These are phyloP conservation scores for Trogon surrucura DNA, from an alignment of 2,113 vertebrate genomes.

Conservation along the genomic window DNA sequence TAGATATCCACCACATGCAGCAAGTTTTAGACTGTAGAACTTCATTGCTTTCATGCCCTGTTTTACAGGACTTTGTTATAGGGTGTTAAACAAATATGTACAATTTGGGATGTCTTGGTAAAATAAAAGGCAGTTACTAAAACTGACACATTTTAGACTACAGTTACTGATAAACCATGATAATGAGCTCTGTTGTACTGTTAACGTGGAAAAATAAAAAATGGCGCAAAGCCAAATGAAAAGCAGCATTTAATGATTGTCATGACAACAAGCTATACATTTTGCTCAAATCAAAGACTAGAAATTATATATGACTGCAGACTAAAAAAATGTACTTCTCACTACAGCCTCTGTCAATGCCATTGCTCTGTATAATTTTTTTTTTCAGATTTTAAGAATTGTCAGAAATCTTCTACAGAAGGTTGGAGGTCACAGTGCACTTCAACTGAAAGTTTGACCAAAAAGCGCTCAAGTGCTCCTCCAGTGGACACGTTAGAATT, in stretches of 20 bases:
- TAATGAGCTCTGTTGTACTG: background rate
- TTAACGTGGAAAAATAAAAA: background rate
- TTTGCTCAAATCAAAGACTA: background rate
- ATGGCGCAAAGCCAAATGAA: background rate
- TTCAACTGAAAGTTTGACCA: background rate
- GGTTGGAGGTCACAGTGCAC: background rate
- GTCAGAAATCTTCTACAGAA: background rate
- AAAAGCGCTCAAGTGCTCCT: background rate
- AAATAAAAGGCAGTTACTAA: background rate
- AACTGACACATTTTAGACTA: background rate
- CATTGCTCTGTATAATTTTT: fast-evolving
- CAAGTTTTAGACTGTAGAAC: background rate
- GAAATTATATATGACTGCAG: background rate
- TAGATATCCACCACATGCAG: background rate
- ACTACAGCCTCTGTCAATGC: background rate
- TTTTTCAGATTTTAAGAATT: background rate
- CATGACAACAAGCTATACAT: background rate
- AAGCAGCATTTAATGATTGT: background rate
- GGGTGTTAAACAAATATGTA: background rate
- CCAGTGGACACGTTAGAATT: background rate
- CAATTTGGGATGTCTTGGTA: background rate
- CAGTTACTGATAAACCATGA: background rate
- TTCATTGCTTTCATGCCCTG: background rate
- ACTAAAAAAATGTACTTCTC: background rate
- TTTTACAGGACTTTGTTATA: background rate